Evolutionary conservation across 2,888 invertebrate species (phyloP), one percentile per base, ranked within the genome.

Genomic region (Microctonus brassicae): DNA sequence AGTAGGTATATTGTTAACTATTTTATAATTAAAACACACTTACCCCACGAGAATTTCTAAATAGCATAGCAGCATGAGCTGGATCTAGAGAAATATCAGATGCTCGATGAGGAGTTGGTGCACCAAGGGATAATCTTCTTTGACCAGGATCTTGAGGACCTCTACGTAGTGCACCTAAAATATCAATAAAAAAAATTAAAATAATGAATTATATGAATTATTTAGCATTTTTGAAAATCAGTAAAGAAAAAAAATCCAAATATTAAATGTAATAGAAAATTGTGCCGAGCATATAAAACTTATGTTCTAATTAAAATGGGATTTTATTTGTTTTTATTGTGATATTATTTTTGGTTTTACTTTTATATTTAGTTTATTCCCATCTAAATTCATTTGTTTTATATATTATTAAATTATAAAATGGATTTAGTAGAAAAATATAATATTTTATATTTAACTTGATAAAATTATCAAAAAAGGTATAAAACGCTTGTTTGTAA

Each of bases 41-140:
- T 88, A 96, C 96, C 91, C 96, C 96, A 89, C 96, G 90, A n/a
- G 96, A 95, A 88, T 97, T 96, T 80, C 96, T 90, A 88, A 97
- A 97, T 76, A 97, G 90, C 81, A 97, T 96, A 81, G 97, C 96
- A 65, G 96, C 95, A 88, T 96, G 96, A 81, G 94, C 92, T 20
- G 96, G 96, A 89, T 97, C 96, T 77, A 96, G 88, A 79, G 91
- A 93, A 66, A 94, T 94, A 86, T 96, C 96, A 0, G 93, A 92
- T 0, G 93, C 92, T 75, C 94, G 90, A 80, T 94, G 93, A 6
- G 89, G 89, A 72, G 88, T 81, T 5, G 86, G 84, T 2, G 86
- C 90, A 73, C 95, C 95, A 74, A 95, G 89, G 3, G 95, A 95
- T 73, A 94, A 92, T 75, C 95, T 91, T 77, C 95, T 90, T 81